Conservation (phyloP, 1,140 invertebrate species). For the Drosophila kurseongensis region DNA sequence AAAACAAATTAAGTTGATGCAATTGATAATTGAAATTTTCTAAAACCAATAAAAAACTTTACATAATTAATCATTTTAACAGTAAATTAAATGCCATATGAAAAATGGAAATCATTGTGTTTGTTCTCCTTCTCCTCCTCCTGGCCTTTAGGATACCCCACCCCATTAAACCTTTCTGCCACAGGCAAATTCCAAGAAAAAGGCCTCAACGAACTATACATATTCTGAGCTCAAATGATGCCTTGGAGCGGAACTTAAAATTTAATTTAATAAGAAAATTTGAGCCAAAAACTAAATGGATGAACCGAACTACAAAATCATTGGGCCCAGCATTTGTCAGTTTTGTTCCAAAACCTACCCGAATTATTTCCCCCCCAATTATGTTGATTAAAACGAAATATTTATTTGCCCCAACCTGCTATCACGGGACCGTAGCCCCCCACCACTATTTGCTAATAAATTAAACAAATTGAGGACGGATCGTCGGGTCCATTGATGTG, state of each 20-base stretch:
- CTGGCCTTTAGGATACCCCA: conserved; percentile 2
- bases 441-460: conserved; percentile 44
- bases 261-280: neutral
- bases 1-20: too few relatives aligned
- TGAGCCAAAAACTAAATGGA: neutral
- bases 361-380: conserved; percentile 29
- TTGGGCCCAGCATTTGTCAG: neutral
- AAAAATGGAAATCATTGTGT: neutral
- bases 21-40: too few relatives aligned
- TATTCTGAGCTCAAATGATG: conserved; percentile 22
- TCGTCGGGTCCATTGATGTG: conserved; percentile 49
- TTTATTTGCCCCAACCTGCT: neutral
- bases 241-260: neutral
- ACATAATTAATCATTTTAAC: neutral
- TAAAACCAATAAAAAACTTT: too few relatives aligned
- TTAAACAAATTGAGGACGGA: conserved; percentile 50
- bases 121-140: too few relatives aligned
- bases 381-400: conserved; percentile 37
- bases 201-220: conserved; percentile 21
- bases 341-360: neutral
- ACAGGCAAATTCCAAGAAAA: conserved; percentile 6
- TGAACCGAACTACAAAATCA: neutral
- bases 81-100: too few relatives aligned
- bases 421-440: neutral
- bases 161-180: neutral